These are phyloP conservation scores for Tineola bisselliella DNA, from an alignment of 2,888 invertebrate species.

Conservation along the genomic window DNA sequence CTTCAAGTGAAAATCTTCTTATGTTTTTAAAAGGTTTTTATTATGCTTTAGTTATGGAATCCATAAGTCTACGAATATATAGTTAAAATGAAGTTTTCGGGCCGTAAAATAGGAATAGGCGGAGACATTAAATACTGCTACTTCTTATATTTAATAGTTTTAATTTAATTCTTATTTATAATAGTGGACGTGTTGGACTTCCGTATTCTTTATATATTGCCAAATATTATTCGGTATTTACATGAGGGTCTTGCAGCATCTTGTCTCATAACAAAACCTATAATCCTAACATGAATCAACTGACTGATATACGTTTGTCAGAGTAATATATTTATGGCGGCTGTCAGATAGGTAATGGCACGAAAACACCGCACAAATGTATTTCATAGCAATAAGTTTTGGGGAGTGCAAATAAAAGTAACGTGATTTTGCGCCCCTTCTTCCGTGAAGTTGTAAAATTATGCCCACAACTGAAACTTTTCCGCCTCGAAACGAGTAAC, in stretches of 20 bases:
- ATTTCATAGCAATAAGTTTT: conserved; percentile 38
- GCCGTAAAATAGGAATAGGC: no score
- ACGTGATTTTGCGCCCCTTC: conserved; percentile 15
- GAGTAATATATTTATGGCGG: conserved; percentile 59
- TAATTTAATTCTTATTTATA: no score
- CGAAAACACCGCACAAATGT: conserved; percentile 56
- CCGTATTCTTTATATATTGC: no score
- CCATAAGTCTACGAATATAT: no score
- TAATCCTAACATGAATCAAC: not conserved
- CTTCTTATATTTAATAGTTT: no score
- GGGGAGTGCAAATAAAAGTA: conserved; percentile 40
- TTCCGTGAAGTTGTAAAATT: conserved; percentile 10
- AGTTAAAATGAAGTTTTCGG: no score
- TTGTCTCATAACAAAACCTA: not conserved
- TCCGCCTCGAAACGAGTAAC: not conserved
- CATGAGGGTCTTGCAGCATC: not conserved
- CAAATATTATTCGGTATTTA: no score
- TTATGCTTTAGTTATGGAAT: no score
- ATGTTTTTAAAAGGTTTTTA: no score
- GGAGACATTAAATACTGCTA: no score
- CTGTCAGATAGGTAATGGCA: conserved; percentile 63
- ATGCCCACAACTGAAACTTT: conserved; percentile 9
- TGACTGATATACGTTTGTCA: conserved; percentile 41
- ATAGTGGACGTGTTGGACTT: no score
- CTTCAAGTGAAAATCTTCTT: no score